Conservation (phyloP, 1,140 invertebrate genomes). For the Drosophila varians region DNA sequence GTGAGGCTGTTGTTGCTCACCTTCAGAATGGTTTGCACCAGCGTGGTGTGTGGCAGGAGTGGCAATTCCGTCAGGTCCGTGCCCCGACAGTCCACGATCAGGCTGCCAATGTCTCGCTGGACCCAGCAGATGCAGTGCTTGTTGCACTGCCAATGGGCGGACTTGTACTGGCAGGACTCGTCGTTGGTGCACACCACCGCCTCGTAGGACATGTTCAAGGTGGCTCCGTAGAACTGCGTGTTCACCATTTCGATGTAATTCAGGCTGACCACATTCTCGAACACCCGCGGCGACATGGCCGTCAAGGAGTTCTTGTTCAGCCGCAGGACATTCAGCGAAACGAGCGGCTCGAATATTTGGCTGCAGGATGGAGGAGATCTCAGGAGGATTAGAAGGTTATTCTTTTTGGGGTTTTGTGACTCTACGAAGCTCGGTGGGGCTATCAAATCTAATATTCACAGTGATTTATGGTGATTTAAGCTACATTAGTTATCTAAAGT, state of each 20-base stretch:
- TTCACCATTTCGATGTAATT: slow-evolving; percentile 53
- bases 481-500: neutral
- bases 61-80: slow-evolving; percentile 74
- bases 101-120: slow-evolving; percentile 74
- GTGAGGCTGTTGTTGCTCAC: slow-evolving; percentile 84
- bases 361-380: slow-evolving; percentile 45
- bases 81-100: slow-evolving; percentile 85
- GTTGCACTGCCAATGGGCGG: slow-evolving; percentile 82
- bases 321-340: slow-evolving; percentile 42
- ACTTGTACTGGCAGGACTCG: slow-evolving; percentile 67
- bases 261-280: slow-evolving; percentile 40
- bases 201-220: slow-evolving; percentile 70
- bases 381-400: slow-evolving; percentile 3
- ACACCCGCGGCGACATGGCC: slow-evolving; percentile 26
- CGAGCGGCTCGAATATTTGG: slow-evolving; percentile 47
- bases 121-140: slow-evolving; percentile 84
- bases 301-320: slow-evolving; percentile 63
- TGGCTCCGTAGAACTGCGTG: slow-evolving; percentile 65
- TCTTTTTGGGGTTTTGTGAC: neutral
- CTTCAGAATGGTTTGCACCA: slow-evolving; percentile 83
- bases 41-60: slow-evolving; percentile 53
- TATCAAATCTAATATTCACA: slow-evolving; percentile 8
- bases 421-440: neutral
- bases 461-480: neutral
- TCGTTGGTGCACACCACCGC: slow-evolving; percentile 83